Base-by-base conservation (phyloP, 30 jellyfish, hydroid and myxozoan genomes). In the Turritopsis dohrnii region DNA sequence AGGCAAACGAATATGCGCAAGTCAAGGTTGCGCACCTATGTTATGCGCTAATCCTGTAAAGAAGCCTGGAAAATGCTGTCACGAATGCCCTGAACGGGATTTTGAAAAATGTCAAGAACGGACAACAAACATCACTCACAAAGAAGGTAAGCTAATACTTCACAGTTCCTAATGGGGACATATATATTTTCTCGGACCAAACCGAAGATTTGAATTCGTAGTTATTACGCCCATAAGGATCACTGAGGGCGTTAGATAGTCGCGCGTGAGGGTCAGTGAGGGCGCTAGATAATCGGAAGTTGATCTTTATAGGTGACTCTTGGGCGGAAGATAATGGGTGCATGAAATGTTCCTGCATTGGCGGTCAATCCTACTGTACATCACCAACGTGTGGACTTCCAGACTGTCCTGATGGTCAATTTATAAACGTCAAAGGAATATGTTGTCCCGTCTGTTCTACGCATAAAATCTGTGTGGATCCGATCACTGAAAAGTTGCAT, bases 401-500 rank as follows among this genome's bases (percentile, higher is more conserved):
- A 16, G 75, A 75, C 79, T 91, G 97, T 53, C 72, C 83, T 19
- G 84, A 84, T 21, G 97, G 95, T 29, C 79, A 81, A 18, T 84
- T 93, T 19, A 65, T 76, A 52, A 87, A 84, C 27, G 85, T 76
- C 0, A 81, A 76, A 53, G 97, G 97, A 54, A 80, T 87, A 22
- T 91, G 97, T 53, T 91, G 97, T 65, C 96, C 96, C 1, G 90
- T 91, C 22, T 91, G 97, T 65, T 90, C 97, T 24, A 86, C 84
- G 28, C 80, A 80, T 26, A 79, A 52, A 52, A 53, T 87, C 7
- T 91, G 97, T 81, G 75, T 22, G 75, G 79, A 80, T 21, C 81
- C 28, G 18, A 72, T 75, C 27, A 90, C 91, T 23, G 60, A 89
- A 28, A 81, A 83, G 1, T 54, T 74, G 26, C 28, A 85, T 16